A percentile compares a stretch with the other conserved stretches of the same genome.
Conservation (phyloP, 2,797 vertebrate species). For the Poecilia wingei region DNA sequence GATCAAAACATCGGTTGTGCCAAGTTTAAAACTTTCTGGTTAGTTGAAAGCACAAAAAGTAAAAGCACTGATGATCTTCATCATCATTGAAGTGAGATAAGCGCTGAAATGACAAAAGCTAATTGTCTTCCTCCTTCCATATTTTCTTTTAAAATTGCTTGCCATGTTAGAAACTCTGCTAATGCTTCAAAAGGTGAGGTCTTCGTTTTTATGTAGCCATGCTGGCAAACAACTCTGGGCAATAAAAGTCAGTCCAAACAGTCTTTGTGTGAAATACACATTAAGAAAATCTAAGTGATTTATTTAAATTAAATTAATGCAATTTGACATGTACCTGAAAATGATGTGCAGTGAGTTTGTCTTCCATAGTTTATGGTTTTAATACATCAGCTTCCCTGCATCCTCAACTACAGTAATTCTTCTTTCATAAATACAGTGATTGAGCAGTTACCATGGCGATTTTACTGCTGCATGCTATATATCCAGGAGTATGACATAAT, state of each 20-base stretch:
- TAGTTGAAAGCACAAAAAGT: background rate
- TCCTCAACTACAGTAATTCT: background rate
- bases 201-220: background rate
- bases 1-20: background rate
- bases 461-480: conserved; percentile 18
- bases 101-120: background rate
- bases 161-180: background rate
- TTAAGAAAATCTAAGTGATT: background rate
- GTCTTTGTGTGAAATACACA: background rate
- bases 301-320: background rate
- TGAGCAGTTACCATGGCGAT: conserved; percentile 32
- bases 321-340: background rate
- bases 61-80: background rate
- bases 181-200: background rate
- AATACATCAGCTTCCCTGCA: background rate
- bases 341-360: background rate
- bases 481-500: conserved; percentile 22
- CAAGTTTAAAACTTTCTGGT: background rate
- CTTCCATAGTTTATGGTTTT: background rate
- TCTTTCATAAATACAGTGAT: background rate
- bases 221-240: background rate
- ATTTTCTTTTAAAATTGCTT: background rate
- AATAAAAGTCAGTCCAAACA: background rate
- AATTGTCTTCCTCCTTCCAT: background rate
- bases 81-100: background rate